Percentiles rank a stretch among this genome's conserved stretches.
Evolutionary conservation across 1,140 invertebrate species (phyloP).

Genomic region (Melitaea cinxia): DNA sequence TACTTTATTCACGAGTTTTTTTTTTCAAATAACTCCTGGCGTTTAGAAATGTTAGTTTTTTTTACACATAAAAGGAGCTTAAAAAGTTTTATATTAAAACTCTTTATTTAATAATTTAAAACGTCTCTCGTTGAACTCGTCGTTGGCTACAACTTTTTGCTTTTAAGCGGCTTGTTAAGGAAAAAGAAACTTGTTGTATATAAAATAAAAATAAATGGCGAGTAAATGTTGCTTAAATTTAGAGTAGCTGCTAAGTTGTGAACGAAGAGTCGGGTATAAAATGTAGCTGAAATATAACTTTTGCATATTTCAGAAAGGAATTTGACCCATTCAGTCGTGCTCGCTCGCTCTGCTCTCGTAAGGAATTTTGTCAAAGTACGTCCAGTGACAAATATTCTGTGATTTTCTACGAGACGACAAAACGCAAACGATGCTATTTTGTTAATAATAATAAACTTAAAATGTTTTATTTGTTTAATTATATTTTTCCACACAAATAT

Average conservation of each 20-base stretch:
- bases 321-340: conserved; percentile 58
- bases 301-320: conserved; percentile 64
- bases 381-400: conserved; percentile 48
- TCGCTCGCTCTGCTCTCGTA: conserved; percentile 45
- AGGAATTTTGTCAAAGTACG: conserved; percentile 71
- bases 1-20: conserved; percentile 1
- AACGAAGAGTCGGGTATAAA: conserved; percentile 48
- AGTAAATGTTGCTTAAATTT: conserved; percentile 29
- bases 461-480: too few species aligned
- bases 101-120: conserved; percentile 21
- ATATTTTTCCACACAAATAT: too few species aligned
- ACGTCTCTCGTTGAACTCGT: conserved; percentile 12
- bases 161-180: conserved; percentile 21
- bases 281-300: conserved; percentile 67
- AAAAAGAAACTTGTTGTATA: conserved; percentile 13
- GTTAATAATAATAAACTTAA: not conserved
- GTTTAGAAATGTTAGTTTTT: not conserved
- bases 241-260: conserved; percentile 38
- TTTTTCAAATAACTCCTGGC: conserved; percentile 1
- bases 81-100: conserved; percentile 19
- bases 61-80: conserved; percentile 12
- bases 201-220: not conserved
- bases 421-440: not conserved
- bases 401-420: conserved; percentile 45
- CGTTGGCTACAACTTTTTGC: conserved; percentile 24